A percentile compares a stretch with the other conserved stretches of the same genome.
Evolutionary conservation across 2,888 invertebrate species (phyloP).

Genomic region (Thereva unica): DNA sequence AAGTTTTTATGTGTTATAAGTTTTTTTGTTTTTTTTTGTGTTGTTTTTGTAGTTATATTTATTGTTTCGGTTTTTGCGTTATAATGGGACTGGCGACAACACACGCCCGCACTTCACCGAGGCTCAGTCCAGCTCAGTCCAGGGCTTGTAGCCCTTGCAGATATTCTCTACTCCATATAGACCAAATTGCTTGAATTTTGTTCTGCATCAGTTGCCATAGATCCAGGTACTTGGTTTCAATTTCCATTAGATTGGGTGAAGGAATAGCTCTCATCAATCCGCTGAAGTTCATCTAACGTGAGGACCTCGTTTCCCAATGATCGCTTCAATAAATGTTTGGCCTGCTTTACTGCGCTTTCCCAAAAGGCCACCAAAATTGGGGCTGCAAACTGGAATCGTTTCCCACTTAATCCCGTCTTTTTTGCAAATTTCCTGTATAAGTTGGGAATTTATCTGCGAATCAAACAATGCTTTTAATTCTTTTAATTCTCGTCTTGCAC

Average conservation of each 20-base stretch:
- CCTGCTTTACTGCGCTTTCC: neutral
- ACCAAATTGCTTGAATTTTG: slow-evolving; percentile 1
- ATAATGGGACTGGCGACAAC: too few species aligned
- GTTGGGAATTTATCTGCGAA: neutral
- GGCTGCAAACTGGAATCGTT: neutral
- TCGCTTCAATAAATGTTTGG: neutral
- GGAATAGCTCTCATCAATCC: neutral
- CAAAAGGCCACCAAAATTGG: neutral
- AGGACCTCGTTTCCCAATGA: neutral
- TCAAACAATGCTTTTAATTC: slow-evolving; percentile 1
- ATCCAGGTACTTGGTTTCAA: neutral
- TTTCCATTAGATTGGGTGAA: neutral
- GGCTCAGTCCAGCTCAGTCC: too few species aligned
- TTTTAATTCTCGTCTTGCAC: neutral
- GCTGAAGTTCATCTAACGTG: slow-evolving; percentile 2
- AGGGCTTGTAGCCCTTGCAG: neutral
- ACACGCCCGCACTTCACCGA: too few species aligned
- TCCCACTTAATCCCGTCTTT: neutral
- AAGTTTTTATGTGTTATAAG: too few species aligned
- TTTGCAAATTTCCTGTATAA: neutral
- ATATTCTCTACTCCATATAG: neutral
- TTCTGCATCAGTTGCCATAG: neutral
- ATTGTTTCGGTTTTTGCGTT: too few species aligned
- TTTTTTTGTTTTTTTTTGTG: too few species aligned
- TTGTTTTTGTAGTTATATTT: too few species aligned